These are phyloP conservation scores for Pseudococcus viburni DNA, from an alignment of 2,888 invertebrate genomes.

Conservation along the genomic window DNA sequence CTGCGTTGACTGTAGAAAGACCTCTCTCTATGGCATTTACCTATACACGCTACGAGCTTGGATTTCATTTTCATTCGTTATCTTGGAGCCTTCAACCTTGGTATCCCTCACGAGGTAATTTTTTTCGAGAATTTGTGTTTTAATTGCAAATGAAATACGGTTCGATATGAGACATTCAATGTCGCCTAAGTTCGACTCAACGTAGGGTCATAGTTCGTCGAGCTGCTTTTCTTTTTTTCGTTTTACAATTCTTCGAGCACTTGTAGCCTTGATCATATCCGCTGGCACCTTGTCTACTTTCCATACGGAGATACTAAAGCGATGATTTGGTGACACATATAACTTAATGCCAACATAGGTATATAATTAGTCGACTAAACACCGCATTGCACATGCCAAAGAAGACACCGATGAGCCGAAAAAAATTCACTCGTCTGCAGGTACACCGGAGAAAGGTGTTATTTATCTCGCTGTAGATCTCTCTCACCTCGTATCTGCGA, in stretches of 20 bases:
- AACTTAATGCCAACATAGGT: neutral
- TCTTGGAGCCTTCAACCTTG: neutral
- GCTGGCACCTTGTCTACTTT: slow-evolving; percentile 11
- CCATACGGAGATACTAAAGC: neutral
- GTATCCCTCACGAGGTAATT: neutral
- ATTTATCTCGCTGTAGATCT: neutral
- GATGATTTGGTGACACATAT: slow-evolving; percentile 19
- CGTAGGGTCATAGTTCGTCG: neutral
- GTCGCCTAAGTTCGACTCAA: neutral
- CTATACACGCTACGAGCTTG: neutral
- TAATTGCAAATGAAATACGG: slow-evolving; percentile 25
- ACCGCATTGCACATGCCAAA: neutral
- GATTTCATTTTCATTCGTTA: neutral
- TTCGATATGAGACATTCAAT: neutral
- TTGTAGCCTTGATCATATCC: slow-evolving; percentile 45
- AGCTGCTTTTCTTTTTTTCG: neutral
- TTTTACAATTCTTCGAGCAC: neutral
- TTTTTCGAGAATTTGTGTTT: slow-evolving; percentile 10
- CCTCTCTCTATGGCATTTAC: neutral
- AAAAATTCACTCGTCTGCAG: neutral
- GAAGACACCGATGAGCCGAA: neutral
- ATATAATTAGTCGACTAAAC: slow-evolving; percentile 17
- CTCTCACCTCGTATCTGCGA: neutral
- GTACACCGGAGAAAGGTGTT: neutral
- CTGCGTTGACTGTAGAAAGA: neutral